phyloP scores from a whole-genome alignment of 2,797 vertebrate species.

The Periparus ater region DNA sequence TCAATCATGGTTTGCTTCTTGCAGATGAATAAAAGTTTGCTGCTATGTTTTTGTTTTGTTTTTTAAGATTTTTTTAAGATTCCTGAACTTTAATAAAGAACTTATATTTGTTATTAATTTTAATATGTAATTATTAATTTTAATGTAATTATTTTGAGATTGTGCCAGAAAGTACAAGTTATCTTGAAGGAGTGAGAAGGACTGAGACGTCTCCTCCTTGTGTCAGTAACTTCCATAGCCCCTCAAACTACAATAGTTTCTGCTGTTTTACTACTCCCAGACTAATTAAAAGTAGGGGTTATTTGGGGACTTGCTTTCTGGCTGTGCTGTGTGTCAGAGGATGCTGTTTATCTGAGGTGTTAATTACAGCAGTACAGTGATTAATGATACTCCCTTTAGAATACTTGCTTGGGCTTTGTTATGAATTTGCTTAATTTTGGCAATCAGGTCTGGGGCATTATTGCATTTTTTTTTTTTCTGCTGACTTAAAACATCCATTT shows the following conservation, averaged over 20 bases:
- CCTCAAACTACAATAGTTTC: rapidly evolving
- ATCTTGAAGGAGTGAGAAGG: neutral
- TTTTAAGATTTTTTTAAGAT: neutral
- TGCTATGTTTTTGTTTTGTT: neutral
- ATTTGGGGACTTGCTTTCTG: neutral
- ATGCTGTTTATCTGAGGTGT: neutral
- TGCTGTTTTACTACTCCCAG: neutral
- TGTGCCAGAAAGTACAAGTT: neutral
- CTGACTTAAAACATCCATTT: neutral
- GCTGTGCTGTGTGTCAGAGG: neutral
- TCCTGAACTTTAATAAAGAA: neutral
- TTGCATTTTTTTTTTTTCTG: neutral
- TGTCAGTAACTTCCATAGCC: neutral
- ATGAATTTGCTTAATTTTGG: neutral
- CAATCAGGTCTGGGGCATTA: neutral
- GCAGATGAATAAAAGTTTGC: neutral
- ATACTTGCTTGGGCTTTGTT: neutral
- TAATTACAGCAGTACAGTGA: neutral
- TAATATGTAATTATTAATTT: too few relatives aligned
- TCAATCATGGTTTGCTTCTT: neutral
- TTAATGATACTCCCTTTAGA: neutral
- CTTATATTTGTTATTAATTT: neutral
- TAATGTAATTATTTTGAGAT: too few relatives aligned
- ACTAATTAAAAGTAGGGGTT: neutral
- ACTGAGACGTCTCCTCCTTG: neutral